Evolutionary conservation across 2,113 vertebrate genomes (phyloP), one percentile per base, ranked within the genome.

Genomic region (Corythornis cristatus): DNA sequence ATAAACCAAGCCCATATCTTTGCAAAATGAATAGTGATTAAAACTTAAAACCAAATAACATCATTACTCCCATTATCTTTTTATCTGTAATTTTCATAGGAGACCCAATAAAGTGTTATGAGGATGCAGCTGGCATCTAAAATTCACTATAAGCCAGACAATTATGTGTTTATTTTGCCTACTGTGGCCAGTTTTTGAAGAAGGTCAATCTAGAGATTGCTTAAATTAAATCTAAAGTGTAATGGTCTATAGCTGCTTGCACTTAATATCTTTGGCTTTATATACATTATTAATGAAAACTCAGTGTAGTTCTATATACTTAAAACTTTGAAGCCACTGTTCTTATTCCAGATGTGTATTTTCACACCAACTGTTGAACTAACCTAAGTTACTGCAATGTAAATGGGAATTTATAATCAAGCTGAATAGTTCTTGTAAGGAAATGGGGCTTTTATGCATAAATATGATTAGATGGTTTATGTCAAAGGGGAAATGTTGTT

Each of bases 1-100:
- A 86, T 92, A 95, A 96, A 92, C 73, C 45, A 87, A 93, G 78
- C 96, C 29, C 14, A 18, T 68, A 94, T 83, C 46, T 88, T 82
- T 81, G 65, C 77, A 80, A 96, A 96, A 96, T 54, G 91, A 97
- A 91, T 29, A 95, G 70, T 79, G 93, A 75, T 96, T 96, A 95
- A 72, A 91, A 91, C 40, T 88, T 71, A 90, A 88, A 70, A 93
- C 93, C 86, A 81, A 95, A 57, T 94, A 94, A 88, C 88, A 92
- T 58, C 35, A 95, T 87, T 50, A 62, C 42, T 96, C 53, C 72
- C 33, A 56, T 89, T 95, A 93, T 90, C 83, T 89, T 94, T 83
- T 90, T 92, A 94, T 57, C 57, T 4, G 8, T 71, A 93, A 95
- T 75, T 96, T 97, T 96, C 67, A 96, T 21, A 87, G 79, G 58